Conservation (phyloP, 2,888 invertebrate genomes). For the Dryomyza anilis region DNA sequence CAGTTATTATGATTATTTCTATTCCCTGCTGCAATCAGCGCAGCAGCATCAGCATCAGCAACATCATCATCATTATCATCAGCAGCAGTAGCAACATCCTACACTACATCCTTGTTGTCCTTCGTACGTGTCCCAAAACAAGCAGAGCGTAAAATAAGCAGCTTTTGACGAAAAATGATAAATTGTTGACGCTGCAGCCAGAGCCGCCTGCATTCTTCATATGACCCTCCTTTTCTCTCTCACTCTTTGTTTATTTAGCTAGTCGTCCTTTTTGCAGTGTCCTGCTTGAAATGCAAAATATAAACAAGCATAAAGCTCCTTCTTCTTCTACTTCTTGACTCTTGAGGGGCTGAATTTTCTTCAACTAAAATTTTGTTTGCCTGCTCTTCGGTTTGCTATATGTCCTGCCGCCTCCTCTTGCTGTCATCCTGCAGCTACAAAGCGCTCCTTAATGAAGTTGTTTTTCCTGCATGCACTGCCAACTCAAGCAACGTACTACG, state of each 20-base stretch:
- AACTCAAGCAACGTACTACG: not conserved
- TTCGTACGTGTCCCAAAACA: too few species aligned
- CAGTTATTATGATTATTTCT: constrained; percentile 28
- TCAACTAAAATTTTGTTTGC: not conserved
- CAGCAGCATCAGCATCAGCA: too few species aligned
- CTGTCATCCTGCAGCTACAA: not conserved
- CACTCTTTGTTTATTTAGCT: not conserved
- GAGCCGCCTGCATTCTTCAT: too few species aligned
- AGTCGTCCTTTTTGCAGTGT: not conserved
- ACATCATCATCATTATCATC: too few species aligned
- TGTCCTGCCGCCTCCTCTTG: not conserved
- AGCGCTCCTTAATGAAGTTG: constrained; percentile 1
- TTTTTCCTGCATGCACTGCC: not conserved
- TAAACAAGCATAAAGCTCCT: not conserved
- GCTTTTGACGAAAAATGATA: constrained; percentile 18
- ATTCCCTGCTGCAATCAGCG: constrained; percentile 36
- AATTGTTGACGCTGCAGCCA: not conserved
- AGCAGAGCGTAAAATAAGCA: constrained; percentile 37
- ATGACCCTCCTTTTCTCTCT: not conserved
- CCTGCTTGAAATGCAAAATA: not conserved
- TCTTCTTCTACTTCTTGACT: not conserved
- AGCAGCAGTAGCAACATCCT: too few species aligned
- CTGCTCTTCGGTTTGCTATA: not conserved
- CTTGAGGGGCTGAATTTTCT: too few species aligned
- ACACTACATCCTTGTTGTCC: too few species aligned